Base-by-base conservation (phyloP, 2,113 vertebrate species). In the Phycodurus eques region DNA sequence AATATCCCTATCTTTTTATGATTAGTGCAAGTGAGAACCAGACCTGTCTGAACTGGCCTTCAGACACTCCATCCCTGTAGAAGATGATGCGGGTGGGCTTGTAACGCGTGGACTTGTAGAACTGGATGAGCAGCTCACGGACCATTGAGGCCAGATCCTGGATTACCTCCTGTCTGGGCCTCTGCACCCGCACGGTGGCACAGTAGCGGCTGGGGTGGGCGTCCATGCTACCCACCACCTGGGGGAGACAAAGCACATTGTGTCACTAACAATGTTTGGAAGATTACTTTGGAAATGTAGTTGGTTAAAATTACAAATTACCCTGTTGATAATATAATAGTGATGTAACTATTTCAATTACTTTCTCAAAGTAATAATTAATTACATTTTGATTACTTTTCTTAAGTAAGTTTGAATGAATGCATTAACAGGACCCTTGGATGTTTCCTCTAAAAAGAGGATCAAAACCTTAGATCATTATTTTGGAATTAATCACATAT, bases 151-250 rank as follows among this genome's bases (percentile, higher is more conserved):
- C 96, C 71, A 99, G 87, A 59, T 99, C 98, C 83, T 99, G 96
- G 84, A 99, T 99, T 77, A 99, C 98, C 80, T 99, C 98, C 90
- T 99, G 98, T 46, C 97, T 92, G 39, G 97, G 98, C 43, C 96
- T 93, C 90, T 99, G 98, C 61, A 99, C 98, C 72, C 98, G 93
- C 71, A 99, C 98, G 0, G 98, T 99, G 87, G 98, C 98, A 92
- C 98, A 99, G 91, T 99, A 99, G 68, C 98, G 93, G 91, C 98
- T 99, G 75, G 98, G 98, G 70, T 99, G 98, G 68, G 98, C 98
- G 67, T 99, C 98, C 98, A 99, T 99, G 79, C 98, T 99, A 76
- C 97, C 98, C 66, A 99, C 98, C 91, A 99, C 98, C 98, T 99
- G 80, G 1, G 76, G 17, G 22, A 56, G 27, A 13, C 22, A 0